Percentiles rank a stretch among this genome's conserved stretches.
These are phyloP conservation scores for Clusia tigrina DNA, from an alignment of 2,888 invertebrate species.

Conservation along the genomic window DNA sequence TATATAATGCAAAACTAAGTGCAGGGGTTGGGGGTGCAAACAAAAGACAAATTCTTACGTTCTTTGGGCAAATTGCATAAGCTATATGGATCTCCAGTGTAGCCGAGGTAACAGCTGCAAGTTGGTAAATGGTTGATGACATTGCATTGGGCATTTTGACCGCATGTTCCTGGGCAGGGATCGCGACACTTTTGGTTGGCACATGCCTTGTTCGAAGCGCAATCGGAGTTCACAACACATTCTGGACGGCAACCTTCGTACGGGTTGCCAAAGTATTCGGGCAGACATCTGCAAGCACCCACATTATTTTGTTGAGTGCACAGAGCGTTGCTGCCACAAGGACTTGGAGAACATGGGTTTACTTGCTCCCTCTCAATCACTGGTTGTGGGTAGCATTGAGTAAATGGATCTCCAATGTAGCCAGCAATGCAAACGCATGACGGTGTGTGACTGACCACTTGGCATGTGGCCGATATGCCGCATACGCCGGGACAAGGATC, in stretches of 20 bases:
- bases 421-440: conserved; percentile 69
- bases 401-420: conserved; percentile 72
- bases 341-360: conserved; percentile 72
- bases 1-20: conserved; percentile 17
- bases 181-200: conserved; percentile 78
- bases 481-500: conserved; percentile 83
- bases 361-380: conserved; percentile 51
- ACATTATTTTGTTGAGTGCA: conserved; percentile 63
- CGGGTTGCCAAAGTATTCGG: conserved; percentile 73
- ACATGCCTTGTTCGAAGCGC: conserved; percentile 75
- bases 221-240: conserved; percentile 76
- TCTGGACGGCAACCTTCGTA: conserved; percentile 78
- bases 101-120: conserved; percentile 73
- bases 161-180: conserved; percentile 82
- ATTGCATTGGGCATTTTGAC: conserved; percentile 75
- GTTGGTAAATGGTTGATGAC: conserved; percentile 80
- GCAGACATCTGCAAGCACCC: conserved; percentile 73
- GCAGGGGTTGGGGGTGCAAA: neutral
- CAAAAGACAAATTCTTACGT: conserved; percentile 53
- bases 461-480: conserved; percentile 77
- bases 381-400: conserved; percentile 65
- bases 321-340: conserved; percentile 72
- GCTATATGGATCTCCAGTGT: conserved; percentile 76
- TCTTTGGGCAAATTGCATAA: conserved; percentile 69
- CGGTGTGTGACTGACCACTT: conserved; percentile 80